Conservation (phyloP, 2,797 vertebrate species). For the Cirrhinus mrigala region DNA sequence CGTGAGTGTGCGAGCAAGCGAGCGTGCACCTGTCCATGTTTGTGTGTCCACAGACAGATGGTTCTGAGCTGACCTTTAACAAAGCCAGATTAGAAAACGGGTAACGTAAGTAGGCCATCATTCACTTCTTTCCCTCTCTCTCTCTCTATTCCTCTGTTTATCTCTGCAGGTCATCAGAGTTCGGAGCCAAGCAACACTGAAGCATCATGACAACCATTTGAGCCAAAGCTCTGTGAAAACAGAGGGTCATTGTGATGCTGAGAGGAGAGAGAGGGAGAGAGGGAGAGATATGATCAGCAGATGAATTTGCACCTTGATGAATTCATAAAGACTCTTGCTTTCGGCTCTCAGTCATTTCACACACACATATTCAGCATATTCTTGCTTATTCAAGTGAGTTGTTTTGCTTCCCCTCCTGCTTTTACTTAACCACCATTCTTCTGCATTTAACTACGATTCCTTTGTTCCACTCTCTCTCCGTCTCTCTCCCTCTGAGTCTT, state of each 20-base stretch:
- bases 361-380: slow-evolving; percentile 56
- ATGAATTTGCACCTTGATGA: slow-evolving; percentile 33
- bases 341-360: slow-evolving; percentile 1
- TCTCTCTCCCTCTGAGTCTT: slow-evolving; percentile 59
- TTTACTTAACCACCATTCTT: not conserved
- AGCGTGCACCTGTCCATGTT: slow-evolving; percentile 35
- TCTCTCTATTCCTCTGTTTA: slow-evolving; percentile 48
- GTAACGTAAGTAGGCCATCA: slow-evolving; percentile 41
- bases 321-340: slow-evolving; percentile 24
- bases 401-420: slow-evolving; percentile 32
- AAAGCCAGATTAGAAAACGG: slow-evolving; percentile 53
- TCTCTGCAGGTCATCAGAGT: slow-evolving; percentile 71
- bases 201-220: slow-evolving; percentile 72
- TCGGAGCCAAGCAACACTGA: slow-evolving; percentile 73
- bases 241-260: slow-evolving; percentile 43
- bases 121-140: slow-evolving; percentile 45
- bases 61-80: slow-evolving; percentile 53
- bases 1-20: slow-evolving; percentile 10
- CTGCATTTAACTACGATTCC: slow-evolving; percentile 41
- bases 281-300: slow-evolving; percentile 65
- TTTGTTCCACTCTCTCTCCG: slow-evolving; percentile 54
- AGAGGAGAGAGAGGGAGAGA: slow-evolving; percentile 69
- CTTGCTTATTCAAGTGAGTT: slow-evolving; percentile 39
- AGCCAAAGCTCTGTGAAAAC: slow-evolving; percentile 53
- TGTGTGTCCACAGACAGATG: slow-evolving; percentile 47